Conservation (phyloP, 2,797 vertebrate genomes). For the Halcyon smyrnensis region DNA sequence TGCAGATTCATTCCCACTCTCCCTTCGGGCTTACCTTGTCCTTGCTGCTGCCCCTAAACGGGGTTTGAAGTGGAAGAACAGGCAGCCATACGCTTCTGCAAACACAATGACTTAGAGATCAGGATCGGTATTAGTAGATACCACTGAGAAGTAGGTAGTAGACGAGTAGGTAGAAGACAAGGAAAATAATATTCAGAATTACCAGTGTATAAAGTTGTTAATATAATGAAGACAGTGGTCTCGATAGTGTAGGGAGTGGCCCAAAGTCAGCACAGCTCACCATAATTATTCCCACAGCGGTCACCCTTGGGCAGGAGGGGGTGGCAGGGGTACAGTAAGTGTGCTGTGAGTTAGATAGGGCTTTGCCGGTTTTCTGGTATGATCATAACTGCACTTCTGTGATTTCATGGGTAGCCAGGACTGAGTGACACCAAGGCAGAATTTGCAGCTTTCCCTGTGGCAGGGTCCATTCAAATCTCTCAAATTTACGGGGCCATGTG, state of each 20-base stretch:
- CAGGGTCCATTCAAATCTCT: neutral
- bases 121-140: neutral
- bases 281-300: neutral
- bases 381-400: neutral
- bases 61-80: neutral
- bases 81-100: neutral
- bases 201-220: neutral
- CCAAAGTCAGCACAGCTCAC: neutral
- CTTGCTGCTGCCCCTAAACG: neutral
- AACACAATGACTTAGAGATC: too few relatives aligned
- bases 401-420: neutral
- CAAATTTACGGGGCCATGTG: neutral
- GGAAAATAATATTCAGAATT: neutral
- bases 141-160: accelerated
- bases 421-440: neutral
- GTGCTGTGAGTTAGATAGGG: neutral
- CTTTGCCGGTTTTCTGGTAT: neutral
- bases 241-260: neutral
- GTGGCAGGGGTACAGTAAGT: neutral
- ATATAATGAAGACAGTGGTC: neutral
- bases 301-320: neutral
- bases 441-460: neutral
- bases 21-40: neutral
- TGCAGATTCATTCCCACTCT: neutral
- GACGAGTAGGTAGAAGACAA: neutral